Conservation (phyloP, 2,797 vertebrate genomes). For the Eulemur coronatus region DNA sequence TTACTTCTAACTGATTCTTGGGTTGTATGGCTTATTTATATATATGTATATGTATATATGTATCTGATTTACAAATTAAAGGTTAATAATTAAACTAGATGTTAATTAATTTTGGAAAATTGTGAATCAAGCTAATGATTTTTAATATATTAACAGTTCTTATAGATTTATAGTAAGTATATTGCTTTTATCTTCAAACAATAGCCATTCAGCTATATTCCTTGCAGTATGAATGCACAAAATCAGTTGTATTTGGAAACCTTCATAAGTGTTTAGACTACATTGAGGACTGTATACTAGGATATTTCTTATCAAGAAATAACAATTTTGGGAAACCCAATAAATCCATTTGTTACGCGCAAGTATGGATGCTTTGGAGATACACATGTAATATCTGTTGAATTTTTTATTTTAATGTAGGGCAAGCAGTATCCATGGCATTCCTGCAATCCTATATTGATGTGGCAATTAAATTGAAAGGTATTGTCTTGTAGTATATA, state of each 20-base stretch:
- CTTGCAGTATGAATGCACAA: not conserved
- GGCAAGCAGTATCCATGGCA: constrained; percentile 92
- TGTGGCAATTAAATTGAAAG: constrained; percentile 89
- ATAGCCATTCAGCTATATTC: constrained; percentile 13
- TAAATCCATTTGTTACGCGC: not conserved
- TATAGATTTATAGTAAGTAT: not conserved
- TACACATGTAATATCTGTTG: constrained; percentile 3
- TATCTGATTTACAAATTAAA: constrained; percentile 38
- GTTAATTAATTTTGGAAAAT: constrained; percentile 31
- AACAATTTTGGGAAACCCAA: constrained; percentile 14
- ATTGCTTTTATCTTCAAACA: not conserved
- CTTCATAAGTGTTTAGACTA: not conserved
- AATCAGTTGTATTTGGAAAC: constrained; percentile 8
- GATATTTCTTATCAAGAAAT: constrained; percentile 19
- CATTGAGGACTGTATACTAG: not conserved
- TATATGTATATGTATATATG: not conserved
- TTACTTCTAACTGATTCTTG: constrained; percentile 38
- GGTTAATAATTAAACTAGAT: not conserved
- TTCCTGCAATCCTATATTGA: constrained; percentile 90
- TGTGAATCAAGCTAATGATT: constrained; percentile 18
- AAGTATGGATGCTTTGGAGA: not conserved
- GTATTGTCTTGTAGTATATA: constrained; percentile 79
- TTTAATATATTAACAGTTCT: constrained; percentile 39
- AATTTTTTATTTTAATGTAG: constrained; percentile 84
- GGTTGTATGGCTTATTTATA: not conserved